A percentile compares a stretch with the other conserved stretches of the same genome.
Evolutionary conservation across 2,888 invertebrate genomes (phyloP).

Genomic region (Tetanocera ferruginea): DNA sequence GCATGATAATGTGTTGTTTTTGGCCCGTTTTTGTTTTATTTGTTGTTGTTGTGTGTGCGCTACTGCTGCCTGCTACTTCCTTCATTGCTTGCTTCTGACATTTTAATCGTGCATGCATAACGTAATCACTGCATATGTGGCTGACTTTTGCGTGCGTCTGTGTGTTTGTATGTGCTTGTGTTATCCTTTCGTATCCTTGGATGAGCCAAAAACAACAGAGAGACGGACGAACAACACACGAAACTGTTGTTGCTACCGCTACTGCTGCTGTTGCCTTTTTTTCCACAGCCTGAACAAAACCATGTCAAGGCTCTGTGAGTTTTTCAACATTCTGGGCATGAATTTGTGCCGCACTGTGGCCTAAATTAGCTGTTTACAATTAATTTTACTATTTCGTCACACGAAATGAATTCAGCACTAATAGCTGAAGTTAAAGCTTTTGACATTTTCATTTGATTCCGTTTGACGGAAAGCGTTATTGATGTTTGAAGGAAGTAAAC

Average conservation of each 20-base stretch:
- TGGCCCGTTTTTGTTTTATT: neutral
- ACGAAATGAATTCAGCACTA: too few relatives aligned
- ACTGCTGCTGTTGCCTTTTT: conserved; percentile 7
- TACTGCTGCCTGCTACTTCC: neutral
- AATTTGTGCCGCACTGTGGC: too few relatives aligned
- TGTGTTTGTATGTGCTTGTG: neutral
- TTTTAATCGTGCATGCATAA: conserved; percentile 41
- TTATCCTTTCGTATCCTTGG: conserved; percentile 24
- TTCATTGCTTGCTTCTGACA: conserved; percentile 23
- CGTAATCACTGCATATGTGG: conserved; percentile 31
- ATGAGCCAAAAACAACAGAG: conserved; percentile 7
- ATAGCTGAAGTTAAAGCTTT: too few relatives aligned
- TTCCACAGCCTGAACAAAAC: neutral
- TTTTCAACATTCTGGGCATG: neutral
- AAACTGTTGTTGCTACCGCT: neutral
- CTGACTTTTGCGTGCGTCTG: conserved; percentile 9
- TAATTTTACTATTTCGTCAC: too few relatives aligned
- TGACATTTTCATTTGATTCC: too few relatives aligned
- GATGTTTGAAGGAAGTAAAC: neutral
- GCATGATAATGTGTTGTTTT: conserved; percentile 23
- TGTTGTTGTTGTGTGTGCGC: neutral
- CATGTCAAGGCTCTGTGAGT: conserved; percentile 27
- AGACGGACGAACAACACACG: neutral
- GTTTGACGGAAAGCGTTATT: too few relatives aligned
- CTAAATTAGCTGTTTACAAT: too few relatives aligned